These are phyloP conservation scores for Oreochromis niloticus DNA, from an alignment of 2,113 vertebrate genomes.

Conservation along the genomic window DNA sequence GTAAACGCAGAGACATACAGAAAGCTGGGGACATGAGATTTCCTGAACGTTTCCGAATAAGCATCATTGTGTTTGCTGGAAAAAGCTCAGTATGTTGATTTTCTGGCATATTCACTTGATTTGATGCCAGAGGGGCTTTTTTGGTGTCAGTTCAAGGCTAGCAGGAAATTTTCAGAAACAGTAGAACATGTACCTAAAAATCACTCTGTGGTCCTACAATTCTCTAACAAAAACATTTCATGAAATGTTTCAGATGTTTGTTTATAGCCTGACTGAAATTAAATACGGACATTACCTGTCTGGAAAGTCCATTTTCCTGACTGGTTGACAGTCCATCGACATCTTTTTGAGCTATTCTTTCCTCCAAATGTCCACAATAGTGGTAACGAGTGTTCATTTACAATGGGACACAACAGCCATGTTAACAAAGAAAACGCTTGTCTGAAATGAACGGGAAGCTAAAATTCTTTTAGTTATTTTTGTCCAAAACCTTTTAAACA, in stretches of 20 bases:
- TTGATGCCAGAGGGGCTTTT: background rate
- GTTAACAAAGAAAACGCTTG: background rate
- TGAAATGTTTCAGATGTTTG: background rate
- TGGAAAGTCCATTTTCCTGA: background rate
- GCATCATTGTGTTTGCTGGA: background rate
- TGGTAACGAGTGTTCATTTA: background rate
- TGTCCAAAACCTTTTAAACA: background rate
- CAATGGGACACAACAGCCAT: background rate
- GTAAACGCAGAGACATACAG: background rate
- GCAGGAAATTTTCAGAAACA: background rate
- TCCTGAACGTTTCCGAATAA: background rate
- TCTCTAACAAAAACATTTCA: background rate
- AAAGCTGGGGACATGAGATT: background rate
- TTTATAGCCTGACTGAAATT: background rate
- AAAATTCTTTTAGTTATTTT: background rate
- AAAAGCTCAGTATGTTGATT: background rate
- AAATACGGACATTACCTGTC: background rate
- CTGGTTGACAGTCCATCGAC: fast-evolving
- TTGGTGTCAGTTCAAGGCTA: background rate
- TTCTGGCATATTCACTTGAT: background rate
- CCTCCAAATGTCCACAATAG: background rate
- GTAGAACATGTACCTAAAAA: background rate
- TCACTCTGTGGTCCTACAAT: background rate
- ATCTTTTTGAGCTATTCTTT: background rate
- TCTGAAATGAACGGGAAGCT: background rate